Percentiles rank a stretch among this genome's conserved stretches.
phyloP scores from a whole-genome alignment of 37 sponge, comb jelly and placozoan genomes.

The Halichondria panicea region DNA sequence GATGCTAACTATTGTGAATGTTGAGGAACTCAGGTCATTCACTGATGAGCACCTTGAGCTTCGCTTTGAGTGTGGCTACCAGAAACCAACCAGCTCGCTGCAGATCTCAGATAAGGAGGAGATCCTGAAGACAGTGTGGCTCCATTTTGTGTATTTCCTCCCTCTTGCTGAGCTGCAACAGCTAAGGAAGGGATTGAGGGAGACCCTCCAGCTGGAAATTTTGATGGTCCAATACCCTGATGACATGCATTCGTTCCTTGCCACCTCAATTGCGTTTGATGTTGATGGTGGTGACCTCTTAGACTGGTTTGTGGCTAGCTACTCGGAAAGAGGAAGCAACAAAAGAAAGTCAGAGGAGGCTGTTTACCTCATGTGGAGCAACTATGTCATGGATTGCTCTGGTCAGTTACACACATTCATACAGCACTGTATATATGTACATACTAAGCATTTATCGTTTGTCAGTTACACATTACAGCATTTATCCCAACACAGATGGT shows the following conservation, averaged over 20 bases:
- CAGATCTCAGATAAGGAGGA: conserved; percentile 1
- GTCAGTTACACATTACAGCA: too few relatives aligned
- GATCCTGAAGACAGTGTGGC: conserved; percentile 13
- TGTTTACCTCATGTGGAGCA: conserved; percentile 8
- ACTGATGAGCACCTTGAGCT: not conserved
- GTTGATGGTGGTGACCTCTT: not conserved
- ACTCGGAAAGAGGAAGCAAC: conserved; percentile 15
- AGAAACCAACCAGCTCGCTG: conserved; percentile 4
- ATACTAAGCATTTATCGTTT: too few relatives aligned
- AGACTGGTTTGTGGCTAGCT: not conserved
- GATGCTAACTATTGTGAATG: too few relatives aligned
- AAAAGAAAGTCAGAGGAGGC: conserved; percentile 17
- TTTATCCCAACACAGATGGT: too few relatives aligned
- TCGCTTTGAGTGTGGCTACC: conserved; percentile 25
- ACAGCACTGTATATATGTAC: too few relatives aligned
- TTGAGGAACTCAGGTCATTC: too few relatives aligned
- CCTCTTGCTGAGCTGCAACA: conserved; percentile 33
- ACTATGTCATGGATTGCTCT: conserved; percentile 8
- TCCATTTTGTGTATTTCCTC: conserved; percentile 17
- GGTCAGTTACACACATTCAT: too few relatives aligned
- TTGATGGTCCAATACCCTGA: conserved; percentile 3
- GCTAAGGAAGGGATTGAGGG: conserved; percentile 19
- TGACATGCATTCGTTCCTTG: not conserved
- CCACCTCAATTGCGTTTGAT: not conserved
- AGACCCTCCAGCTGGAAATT: conserved; percentile 23